Evolutionary conservation across 2,113 vertebrate species (phyloP).

Genomic region (Notothenia coriiceps): DNA sequence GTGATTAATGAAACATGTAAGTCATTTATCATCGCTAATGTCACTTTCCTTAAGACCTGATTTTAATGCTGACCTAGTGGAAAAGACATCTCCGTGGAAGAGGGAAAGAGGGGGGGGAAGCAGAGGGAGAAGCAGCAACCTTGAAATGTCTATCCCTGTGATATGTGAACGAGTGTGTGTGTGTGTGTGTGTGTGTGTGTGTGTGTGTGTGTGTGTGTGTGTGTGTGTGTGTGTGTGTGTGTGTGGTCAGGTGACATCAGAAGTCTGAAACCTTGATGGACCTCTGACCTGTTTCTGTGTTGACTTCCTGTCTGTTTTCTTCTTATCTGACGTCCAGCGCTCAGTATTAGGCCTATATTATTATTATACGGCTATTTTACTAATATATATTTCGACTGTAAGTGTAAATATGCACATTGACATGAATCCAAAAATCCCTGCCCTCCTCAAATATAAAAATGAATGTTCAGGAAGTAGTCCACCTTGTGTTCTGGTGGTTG

Average conservation of each 20-base stretch:
- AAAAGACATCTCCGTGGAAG: constrained; percentile 54
- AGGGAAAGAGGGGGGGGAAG: background rate
- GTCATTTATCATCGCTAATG: constrained; percentile 81
- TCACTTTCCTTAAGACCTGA: constrained; percentile 74
- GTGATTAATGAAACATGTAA: constrained; percentile 81
- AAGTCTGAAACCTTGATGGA: constrained; percentile 15
- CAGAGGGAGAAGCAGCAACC: constrained; percentile 43
- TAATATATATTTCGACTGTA: no score
- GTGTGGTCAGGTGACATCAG: constrained; percentile 13
- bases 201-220: constrained; percentile 26
- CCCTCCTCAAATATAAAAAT: no score
- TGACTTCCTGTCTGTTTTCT: no score
- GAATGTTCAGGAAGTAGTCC: no score
- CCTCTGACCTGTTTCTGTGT: constrained; percentile 22
- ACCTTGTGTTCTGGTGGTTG: no score
- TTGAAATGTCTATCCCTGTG: constrained; percentile 58
- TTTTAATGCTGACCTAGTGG: constrained; percentile 76
- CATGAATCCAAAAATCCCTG: no score
- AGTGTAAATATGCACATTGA: no score
- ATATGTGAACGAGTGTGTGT: constrained; percentile 7
- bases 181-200: constrained; percentile 18
- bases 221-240: constrained; percentile 26
- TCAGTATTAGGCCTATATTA: no score
- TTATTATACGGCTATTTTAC: no score
- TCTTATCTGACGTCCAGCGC: no score